Conservation (phyloP, 2,113 vertebrate genomes). For the Uria lomvia region DNA sequence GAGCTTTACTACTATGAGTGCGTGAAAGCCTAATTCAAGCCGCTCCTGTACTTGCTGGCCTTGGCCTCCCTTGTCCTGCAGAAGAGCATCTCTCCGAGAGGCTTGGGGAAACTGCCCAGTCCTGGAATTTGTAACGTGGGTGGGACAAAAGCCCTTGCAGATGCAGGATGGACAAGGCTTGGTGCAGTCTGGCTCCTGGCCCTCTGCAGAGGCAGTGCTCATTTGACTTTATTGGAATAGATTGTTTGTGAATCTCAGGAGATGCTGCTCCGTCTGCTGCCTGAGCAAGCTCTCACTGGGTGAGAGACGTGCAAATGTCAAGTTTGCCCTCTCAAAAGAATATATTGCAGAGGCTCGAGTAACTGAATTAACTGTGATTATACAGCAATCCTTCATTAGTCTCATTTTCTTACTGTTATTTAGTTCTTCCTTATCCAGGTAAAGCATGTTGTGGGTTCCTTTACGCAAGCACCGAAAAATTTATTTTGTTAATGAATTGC, state of each 20-base stretch:
- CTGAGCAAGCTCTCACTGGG: not conserved
- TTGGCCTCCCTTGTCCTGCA: not conserved
- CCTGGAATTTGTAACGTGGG: not conserved
- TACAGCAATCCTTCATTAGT: not conserved
- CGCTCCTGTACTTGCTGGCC: not conserved
- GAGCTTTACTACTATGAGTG: not conserved
- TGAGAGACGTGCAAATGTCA: not conserved
- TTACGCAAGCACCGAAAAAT: not conserved
- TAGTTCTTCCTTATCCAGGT: not conserved
- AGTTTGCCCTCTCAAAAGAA: not conserved
- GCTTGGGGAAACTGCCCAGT: not conserved
- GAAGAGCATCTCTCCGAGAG: not conserved
- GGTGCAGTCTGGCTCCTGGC: not conserved
- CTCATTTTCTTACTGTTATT: not conserved
- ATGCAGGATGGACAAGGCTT: not conserved
- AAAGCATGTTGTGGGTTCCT: not conserved
- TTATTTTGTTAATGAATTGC: slow-evolving; percentile 39
- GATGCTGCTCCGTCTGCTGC: not conserved
- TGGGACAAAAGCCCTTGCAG: not conserved
- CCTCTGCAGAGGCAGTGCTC: not conserved
- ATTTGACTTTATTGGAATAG: not conserved
- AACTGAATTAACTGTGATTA: not conserved
- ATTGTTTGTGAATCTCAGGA: not conserved
- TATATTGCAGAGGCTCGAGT: not conserved
- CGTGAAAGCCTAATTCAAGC: not conserved